phyloP scores from a whole-genome alignment of 2,888 invertebrate genomes.

The Pseudococcus longispinus region DNA sequence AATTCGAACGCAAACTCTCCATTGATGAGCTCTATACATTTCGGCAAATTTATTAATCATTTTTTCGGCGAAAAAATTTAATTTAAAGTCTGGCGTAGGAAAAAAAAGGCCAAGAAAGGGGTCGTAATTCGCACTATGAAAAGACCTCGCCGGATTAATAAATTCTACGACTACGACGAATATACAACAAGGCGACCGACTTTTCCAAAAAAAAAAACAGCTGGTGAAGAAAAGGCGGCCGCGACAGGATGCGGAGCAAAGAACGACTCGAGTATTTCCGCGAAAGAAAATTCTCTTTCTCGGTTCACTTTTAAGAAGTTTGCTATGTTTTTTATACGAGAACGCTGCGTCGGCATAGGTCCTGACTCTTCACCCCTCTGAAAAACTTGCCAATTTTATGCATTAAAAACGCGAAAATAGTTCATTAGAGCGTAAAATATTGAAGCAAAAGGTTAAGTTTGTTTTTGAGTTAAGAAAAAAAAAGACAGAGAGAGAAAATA shows the following conservation, averaged over 20 bases:
- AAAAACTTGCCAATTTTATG: conserved; percentile 39
- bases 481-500: neutral
- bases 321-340: conserved; percentile 2
- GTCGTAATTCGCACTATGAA: conserved; percentile 20
- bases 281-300: neutral
- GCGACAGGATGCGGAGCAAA: neutral
- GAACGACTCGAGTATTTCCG: neutral
- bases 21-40: neutral
- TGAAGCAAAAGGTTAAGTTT: conserved; percentile 30
- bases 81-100: neutral
- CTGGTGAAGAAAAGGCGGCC: neutral
- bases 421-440: conserved; percentile 44
- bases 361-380: neutral
- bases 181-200: neutral
- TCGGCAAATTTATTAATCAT: conserved; percentile 10
- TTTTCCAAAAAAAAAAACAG: conserved; percentile 5
- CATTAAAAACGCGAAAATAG: conserved; percentile 45
- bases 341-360: neutral
- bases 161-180: conserved; percentile 5
- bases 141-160: conserved; percentile 21
- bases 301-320: neutral
- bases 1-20: neutral
- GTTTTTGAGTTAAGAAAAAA: neutral
- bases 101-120: neutral
- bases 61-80: conserved; percentile 16